Percentiles rank a stretch among this genome's conserved stretches.
phyloP scores from a whole-genome alignment of 2,113 vertebrate genomes.

The Cynoglossus semilaevis region DNA sequence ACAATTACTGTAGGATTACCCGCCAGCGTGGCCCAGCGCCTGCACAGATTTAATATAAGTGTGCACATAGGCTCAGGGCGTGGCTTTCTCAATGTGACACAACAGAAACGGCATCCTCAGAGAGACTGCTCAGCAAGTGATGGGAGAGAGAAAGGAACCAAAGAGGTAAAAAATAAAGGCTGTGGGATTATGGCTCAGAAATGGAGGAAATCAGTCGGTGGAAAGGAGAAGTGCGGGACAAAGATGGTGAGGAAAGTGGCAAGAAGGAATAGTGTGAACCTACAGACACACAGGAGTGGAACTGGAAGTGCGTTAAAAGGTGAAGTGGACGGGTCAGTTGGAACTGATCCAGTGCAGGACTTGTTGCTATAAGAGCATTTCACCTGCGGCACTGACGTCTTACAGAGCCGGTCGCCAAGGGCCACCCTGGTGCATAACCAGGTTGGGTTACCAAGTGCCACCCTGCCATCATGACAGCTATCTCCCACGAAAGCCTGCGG shows the following conservation, averaged over 20 bases:
- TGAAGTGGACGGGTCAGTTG: constrained; percentile 41
- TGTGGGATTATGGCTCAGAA: constrained; percentile 58
- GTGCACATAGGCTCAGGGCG: constrained; percentile 83
- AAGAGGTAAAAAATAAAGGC: constrained; percentile 62
- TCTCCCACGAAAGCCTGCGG: constrained; percentile 86
- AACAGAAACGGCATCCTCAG: constrained; percentile 67
- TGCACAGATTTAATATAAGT: constrained; percentile 81
- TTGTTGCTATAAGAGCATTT: constrained; percentile 30
- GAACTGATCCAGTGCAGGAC: constrained; percentile 47
- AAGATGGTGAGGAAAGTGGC: constrained; percentile 43
- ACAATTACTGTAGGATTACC: constrained; percentile 83
- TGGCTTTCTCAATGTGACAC: constrained; percentile 71
- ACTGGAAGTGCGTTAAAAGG: constrained; percentile 13
- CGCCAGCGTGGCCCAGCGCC: constrained; percentile 66
- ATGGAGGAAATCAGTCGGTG: constrained; percentile 44
- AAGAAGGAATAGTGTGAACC: constrained; percentile 40
- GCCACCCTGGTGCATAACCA: constrained; percentile 80
- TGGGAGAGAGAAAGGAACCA: constrained; percentile 68
- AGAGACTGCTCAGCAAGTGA: constrained; percentile 72
- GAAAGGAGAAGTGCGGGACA: constrained; percentile 27
- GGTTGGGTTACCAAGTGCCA: constrained; percentile 84
- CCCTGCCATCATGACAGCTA: constrained; percentile 87
- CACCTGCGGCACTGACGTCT: constrained; percentile 73
- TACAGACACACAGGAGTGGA: constrained; percentile 34
- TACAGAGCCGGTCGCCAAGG: constrained; percentile 73